Conservation (phyloP, 2,888 invertebrate genomes). For the Cerastis rubricosa region DNA sequence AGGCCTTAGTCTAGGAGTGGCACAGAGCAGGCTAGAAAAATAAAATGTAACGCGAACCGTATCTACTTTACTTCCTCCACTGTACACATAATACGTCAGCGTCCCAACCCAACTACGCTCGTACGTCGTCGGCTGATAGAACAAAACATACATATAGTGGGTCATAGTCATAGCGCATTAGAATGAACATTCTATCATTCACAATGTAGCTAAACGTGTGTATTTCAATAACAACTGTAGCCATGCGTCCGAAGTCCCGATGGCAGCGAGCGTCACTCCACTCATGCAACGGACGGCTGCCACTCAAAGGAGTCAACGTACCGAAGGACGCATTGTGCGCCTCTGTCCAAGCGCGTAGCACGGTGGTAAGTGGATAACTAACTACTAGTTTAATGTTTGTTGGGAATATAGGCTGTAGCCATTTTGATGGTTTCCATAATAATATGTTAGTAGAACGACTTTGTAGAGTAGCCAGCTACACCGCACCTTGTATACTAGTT, state of each 20-base stretch:
- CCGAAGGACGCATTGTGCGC: constrained; percentile 81
- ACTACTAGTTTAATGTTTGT: constrained; percentile 14
- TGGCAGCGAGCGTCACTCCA: constrained; percentile 82
- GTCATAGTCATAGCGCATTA: too few species aligned
- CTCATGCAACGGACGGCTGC: constrained; percentile 74
- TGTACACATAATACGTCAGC: background rate
- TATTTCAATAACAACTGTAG: constrained; percentile 33
- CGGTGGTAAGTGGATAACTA: constrained; percentile 75
- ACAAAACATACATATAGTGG: background rate
- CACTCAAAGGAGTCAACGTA: constrained; percentile 69
- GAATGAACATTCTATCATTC: background rate
- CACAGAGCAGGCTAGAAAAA: too few species aligned
- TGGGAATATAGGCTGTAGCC: background rate
- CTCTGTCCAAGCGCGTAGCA: constrained; percentile 72
- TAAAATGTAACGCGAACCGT: background rate
- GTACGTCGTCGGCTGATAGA: background rate
- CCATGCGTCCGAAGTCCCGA: constrained; percentile 61
- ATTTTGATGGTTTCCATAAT: background rate
- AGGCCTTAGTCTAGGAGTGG: too few species aligned
- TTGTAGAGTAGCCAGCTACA: background rate
- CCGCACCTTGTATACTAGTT: too few species aligned
- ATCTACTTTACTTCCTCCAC: background rate
- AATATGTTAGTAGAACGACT: background rate
- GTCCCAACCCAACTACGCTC: background rate
- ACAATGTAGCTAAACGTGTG: background rate